These are phyloP conservation scores for Epirrita christyi DNA, from an alignment of 2,888 invertebrate species.

Conservation along the genomic window DNA sequence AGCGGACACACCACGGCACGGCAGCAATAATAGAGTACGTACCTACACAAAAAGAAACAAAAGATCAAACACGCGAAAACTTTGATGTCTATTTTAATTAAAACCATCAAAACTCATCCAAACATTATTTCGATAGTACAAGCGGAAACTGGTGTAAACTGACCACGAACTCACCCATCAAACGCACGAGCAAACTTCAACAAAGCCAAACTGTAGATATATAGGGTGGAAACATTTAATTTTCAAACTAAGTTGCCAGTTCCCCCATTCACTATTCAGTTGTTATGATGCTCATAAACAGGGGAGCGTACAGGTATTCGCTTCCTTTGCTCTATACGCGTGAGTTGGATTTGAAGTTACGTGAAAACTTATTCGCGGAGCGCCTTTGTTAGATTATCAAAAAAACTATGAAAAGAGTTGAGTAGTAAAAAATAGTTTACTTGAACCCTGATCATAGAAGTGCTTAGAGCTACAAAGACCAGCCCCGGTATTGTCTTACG, in stretches of 20 bases:
- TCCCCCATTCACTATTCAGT: conserved; percentile 17
- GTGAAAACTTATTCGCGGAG: neutral
- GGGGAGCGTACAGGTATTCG: conserved; percentile 5
- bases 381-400: too few species aligned
- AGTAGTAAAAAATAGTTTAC: too few species aligned
- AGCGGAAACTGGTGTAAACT: conserved; percentile 25
- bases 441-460: too few species aligned
- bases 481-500: too few species aligned
- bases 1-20: too few species aligned
- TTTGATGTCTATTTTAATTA: too few species aligned
- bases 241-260: conserved; percentile 18
- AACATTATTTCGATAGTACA: conserved; percentile 7
- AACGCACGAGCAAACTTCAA: conserved; percentile 33
- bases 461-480: too few species aligned
- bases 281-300: conserved; percentile 15
- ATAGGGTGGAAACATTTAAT: conserved; percentile 28
- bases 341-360: conserved; percentile 17
- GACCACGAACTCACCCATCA: conserved; percentile 30
- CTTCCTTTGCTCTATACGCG: conserved; percentile 2
- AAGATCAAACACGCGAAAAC: too few species aligned
- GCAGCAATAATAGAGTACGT: too few species aligned
- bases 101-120: conserved; percentile 8
- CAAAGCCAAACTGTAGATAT: conserved; percentile 34
- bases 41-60: too few species aligned
- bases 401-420: too few species aligned